Evolutionary conservation across 1,140 invertebrate genomes (phyloP).

Genomic region (Drosophila obscura): DNA sequence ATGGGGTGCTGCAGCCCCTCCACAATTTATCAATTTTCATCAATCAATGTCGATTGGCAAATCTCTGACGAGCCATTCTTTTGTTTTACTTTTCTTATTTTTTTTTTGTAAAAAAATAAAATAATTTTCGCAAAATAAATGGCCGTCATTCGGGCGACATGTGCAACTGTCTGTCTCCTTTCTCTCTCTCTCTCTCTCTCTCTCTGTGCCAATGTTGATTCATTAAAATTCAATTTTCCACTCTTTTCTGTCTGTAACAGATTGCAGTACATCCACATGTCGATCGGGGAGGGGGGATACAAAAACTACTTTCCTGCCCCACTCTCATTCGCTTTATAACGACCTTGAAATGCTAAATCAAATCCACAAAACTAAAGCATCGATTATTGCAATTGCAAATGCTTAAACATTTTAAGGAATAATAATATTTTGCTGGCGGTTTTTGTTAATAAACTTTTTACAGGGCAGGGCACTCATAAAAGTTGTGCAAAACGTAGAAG

Average conservation of each 20-base stretch:
- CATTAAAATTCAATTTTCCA: slow-evolving; percentile 69
- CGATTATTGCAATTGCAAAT: slow-evolving; percentile 24
- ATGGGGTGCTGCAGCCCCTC: slow-evolving; percentile 15
- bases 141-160: slow-evolving; percentile 45
- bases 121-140: slow-evolving; percentile 50
- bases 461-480: slow-evolving; percentile 68
- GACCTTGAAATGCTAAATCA: slow-evolving; percentile 50
- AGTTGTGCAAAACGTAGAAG: slow-evolving; percentile 53
- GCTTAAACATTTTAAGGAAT: slow-evolving; percentile 39
- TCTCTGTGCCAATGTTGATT: slow-evolving; percentile 46
- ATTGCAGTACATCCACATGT: slow-evolving; percentile 48
- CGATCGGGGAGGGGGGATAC: neutral
- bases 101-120: slow-evolving; percentile 17
- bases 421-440: slow-evolving; percentile 72
- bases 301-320: neutral
- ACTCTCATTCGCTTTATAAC: neutral
- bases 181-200: neutral
- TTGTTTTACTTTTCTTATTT: neutral
- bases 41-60: slow-evolving; percentile 74
- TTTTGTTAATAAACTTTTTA: slow-evolving; percentile 68
- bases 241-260: slow-evolving; percentile 46
- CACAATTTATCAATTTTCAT: slow-evolving; percentile 73
- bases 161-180: slow-evolving; percentile 23
- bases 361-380: slow-evolving; percentile 28
- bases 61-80: slow-evolving; percentile 39